A percentile compares a stretch with the other conserved stretches of the same genome.
These are phyloP conservation scores for Zaprionus davidi DNA, from an alignment of 1,140 invertebrate species.

Conservation along the genomic window DNA sequence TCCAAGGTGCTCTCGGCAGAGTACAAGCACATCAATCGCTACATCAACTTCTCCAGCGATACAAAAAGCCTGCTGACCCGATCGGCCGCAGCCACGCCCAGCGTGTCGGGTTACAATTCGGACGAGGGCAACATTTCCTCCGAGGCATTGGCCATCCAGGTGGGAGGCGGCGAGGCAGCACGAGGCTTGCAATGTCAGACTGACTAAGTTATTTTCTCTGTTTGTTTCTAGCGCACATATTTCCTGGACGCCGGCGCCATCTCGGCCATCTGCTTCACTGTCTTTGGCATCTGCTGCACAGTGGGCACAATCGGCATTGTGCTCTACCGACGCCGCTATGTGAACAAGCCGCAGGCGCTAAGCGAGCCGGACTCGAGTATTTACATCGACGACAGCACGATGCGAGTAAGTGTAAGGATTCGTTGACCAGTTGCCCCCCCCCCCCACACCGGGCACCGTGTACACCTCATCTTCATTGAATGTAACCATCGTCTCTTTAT, in stretches of 20 bases:
- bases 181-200: background rate
- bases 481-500: conserved; percentile 4
- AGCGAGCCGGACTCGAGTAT: conserved; percentile 94
- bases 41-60: conserved; percentile 80
- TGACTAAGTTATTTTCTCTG: background rate
- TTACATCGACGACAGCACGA: conserved; percentile 94
- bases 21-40: conserved; percentile 81
- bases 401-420: conserved; percentile 88
- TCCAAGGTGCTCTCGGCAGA: conserved; percentile 79
- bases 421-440: conserved; percentile 37
- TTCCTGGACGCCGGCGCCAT: conserved; percentile 89
- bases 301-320: conserved; percentile 90
- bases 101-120: conserved; percentile 48
- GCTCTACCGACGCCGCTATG: conserved; percentile 89
- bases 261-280: conserved; percentile 89
- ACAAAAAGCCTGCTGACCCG: conserved; percentile 75
- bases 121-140: conserved; percentile 80
- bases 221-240: conserved; percentile 62
- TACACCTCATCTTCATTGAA: too few relatives aligned
- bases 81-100: conserved; percentile 69
- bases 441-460: too few relatives aligned
- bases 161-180: conserved; percentile 13
- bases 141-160: conserved; percentile 77
- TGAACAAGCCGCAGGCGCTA: conserved; percentile 92
- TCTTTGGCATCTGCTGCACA: conserved; percentile 87